A percentile compares a stretch with the other conserved stretches of the same genome.
These are phyloP conservation scores for Barypeithes pellucidus DNA, from an alignment of 2,888 invertebrate genomes.

Conservation along the genomic window DNA sequence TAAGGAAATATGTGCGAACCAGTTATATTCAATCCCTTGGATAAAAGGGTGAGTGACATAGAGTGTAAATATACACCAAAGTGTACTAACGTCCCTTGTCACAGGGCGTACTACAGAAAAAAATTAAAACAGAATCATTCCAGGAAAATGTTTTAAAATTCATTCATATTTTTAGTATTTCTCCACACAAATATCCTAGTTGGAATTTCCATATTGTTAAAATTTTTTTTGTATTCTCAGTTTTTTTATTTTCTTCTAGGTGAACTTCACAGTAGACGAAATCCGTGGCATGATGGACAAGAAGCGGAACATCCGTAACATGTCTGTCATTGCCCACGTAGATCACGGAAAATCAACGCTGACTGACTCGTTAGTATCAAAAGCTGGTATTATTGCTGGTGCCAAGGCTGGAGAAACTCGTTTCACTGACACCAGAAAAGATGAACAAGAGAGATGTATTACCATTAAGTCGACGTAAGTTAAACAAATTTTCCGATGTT, in stretches of 20 bases:
- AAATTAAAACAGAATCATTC: conserved; percentile 1
- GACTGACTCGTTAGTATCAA: conserved; percentile 99
- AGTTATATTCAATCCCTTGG: background rate
- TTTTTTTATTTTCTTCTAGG: conserved; percentile 75
- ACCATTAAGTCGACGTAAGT: conserved; percentile 99
- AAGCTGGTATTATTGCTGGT: conserved; percentile 99
- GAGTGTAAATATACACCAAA: background rate
- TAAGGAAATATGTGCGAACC: background rate
- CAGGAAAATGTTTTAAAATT: background rate
- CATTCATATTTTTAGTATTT: background rate
- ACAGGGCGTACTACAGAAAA: background rate
- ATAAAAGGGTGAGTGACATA: conserved; percentile 45
- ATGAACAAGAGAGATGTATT: conserved; percentile 99
- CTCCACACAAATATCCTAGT: background rate
- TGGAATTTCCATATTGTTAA: background rate
- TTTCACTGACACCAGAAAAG: conserved; percentile 99
- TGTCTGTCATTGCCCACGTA: conserved; percentile 99
- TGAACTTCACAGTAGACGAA: conserved; percentile 99
- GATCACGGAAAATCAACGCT: conserved; percentile 99
- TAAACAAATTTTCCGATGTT: background rate
- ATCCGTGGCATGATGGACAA: conserved; percentile 99
- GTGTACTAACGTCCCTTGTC: no score
- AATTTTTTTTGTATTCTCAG: background rate
- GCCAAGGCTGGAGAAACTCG: conserved; percentile 99
- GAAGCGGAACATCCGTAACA: conserved; percentile 99